Base-by-base conservation (phyloP, 1,140 invertebrate species). In the Elysia chlorotica region DNA sequence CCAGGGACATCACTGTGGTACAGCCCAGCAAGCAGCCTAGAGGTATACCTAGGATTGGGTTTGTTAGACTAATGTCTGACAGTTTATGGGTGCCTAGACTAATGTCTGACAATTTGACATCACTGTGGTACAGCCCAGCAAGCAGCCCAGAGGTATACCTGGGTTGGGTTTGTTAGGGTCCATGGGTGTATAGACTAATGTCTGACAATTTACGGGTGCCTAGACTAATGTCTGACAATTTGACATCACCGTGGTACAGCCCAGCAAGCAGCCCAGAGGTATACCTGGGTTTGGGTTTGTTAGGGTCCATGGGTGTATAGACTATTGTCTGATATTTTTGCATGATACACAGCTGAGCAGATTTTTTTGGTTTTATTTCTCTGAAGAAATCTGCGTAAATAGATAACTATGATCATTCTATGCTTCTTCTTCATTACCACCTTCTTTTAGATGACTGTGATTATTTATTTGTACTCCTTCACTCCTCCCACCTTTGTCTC, bases 61-160 rank as follows among this genome's bases (percentile, higher is more conserved):
- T n/a, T n/a, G n/a, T n/a, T n/a, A n/a, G n/a, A n/a, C n/a, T n/a
- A n/a, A n/a, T n/a, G n/a, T n/a, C n/a, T n/a, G n/a, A n/a, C n/a
- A n/a, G n/a, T n/a, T n/a, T n/a, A n/a, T n/a, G n/a, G n/a, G 83
- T 85, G 37, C 88, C 87, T 73, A 82, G 2, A 35, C 68, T 41
- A 28, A 10, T 14, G 56, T 59, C 6, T 59, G 28, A 14, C 41
- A 48, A 48, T 10, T 48, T 10, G 10, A 48, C 41, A 48, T n/a
- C 35, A 61, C 78, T 14, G 75, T 82, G 10, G n/a, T 77, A 31
- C 82, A 86, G 53, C 65, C 74, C n/a, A 74, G 74, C 63, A 85
- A 84, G 56, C 66, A 74, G 41, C 65, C 74, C 86, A 86, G 86
- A 36, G 82, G 86, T 65, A 88, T 88, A 83, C n/a, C n/a, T n/a